Percentiles rank a stretch among this genome's conserved stretches.
Conservation (phyloP, 2,888 invertebrate genomes). For the Dichetophora obliterata region DNA sequence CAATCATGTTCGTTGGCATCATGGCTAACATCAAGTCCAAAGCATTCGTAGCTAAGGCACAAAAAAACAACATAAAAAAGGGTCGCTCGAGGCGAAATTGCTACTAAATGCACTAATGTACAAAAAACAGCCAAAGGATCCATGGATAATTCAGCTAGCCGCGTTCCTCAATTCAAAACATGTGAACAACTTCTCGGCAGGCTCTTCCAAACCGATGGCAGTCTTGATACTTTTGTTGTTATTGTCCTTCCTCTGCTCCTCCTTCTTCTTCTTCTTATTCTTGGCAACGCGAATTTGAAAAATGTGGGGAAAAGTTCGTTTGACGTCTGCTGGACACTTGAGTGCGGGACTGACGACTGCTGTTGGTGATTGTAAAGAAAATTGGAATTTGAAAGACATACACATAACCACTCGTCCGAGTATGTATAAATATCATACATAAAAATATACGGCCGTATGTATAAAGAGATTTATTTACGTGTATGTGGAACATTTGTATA, state of each 20-base stretch:
- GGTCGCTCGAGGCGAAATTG: constrained; percentile 25
- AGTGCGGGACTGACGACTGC: constrained; percentile 34
- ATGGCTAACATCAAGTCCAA: not conserved
- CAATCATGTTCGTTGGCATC: not conserved
- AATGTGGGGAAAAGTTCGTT: constrained; percentile 34
- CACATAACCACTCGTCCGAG: not conserved
- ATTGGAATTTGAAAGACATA: constrained; percentile 38
- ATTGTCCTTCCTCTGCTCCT: constrained; percentile 13
- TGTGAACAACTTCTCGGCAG: constrained; percentile 22
- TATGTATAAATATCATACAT: constrained; percentile 6
- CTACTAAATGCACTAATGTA: constrained; percentile 32
- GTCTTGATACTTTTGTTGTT: constrained; percentile 19
- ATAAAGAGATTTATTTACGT: not conserved
- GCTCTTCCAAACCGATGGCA: not conserved
- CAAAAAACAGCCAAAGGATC: constrained; percentile 34
- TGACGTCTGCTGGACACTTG: constrained; percentile 42
- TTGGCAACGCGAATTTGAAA: constrained; percentile 41
- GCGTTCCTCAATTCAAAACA: constrained; percentile 21
- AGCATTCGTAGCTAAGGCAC: not conserved
- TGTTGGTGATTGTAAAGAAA: constrained; percentile 39
- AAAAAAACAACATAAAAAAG: constrained; percentile 19
- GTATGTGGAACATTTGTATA: not conserved
- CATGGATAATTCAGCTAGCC: constrained; percentile 26
- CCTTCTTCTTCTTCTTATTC: constrained; percentile 15
- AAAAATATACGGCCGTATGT: not conserved